Percentiles rank a stretch among this genome's conserved stretches.
Conservation (phyloP, 2,888 invertebrate species). For the Platypus cylindrus region DNA sequence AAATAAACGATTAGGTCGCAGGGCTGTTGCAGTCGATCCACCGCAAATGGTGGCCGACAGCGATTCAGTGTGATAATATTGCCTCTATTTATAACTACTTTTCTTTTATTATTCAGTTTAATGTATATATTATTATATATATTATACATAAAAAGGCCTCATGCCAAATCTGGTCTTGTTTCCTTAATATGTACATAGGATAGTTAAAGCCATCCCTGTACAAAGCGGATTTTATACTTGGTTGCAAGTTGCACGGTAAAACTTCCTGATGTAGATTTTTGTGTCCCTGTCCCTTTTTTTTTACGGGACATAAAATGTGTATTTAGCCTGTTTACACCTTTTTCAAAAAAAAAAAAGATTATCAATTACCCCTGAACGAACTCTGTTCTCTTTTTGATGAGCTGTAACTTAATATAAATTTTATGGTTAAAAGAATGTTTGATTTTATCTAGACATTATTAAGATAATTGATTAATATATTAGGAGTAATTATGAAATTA, state of each 20-base stretch:
- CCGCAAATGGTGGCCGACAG: constrained; percentile 15
- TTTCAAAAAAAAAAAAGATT: too few species aligned
- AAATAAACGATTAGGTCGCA: constrained; percentile 22
- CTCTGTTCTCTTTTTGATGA: too few species aligned
- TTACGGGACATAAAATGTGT: constrained; percentile 10
- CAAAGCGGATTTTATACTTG: constrained; percentile 15
- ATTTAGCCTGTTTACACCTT: constrained; percentile 16
- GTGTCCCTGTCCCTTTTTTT: too few species aligned
- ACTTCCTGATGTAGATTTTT: constrained; percentile 18
- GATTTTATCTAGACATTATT: too few species aligned
- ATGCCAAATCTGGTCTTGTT: constrained; percentile 6
- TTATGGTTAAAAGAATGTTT: too few species aligned
- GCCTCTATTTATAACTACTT: not conserved
- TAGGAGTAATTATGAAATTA: too few species aligned
- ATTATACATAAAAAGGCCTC: too few species aligned
- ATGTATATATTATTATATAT: constrained; percentile 1
- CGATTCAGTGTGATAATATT: constrained; percentile 10
- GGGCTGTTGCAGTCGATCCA: constrained; percentile 6
- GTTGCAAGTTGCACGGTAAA: constrained; percentile 18
- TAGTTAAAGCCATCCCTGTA: constrained; percentile 11
- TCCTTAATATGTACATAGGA: constrained; percentile 8
- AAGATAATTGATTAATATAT: too few species aligned
- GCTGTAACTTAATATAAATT: too few species aligned
- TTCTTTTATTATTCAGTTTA: not conserved
- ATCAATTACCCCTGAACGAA: too few species aligned